Evolutionary conservation across 2,888 invertebrate species (phyloP), one percentile per base, ranked within the genome.

Genomic region (Folsomia manolachei): DNA sequence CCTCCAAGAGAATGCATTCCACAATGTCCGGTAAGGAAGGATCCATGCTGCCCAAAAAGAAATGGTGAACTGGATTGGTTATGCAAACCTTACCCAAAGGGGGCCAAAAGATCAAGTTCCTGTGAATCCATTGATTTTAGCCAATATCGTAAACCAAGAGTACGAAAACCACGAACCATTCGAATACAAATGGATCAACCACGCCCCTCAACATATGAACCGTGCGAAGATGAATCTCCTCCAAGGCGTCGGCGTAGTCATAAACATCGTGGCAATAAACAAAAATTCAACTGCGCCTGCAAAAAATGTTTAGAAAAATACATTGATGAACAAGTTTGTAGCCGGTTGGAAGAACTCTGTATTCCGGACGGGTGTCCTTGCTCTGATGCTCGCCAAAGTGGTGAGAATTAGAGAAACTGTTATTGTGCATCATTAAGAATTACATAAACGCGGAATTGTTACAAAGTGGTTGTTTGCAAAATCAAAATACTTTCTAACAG

Each of bases 321-420:
- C 21, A 64, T 64, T 27, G 64, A 64, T 18, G 27, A 27, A 21
- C 27, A 64, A 64, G 64, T 64, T 27, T 21, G 24, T 27, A 9
- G 25, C 4, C 23, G 64, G 4, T n/a, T 64, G n/a, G n/a, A 60
- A 60, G 60, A n/a, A 60, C 4, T 60, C 4, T n/a, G 60, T 7
- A 19, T 60, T n/a, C n/a, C 60, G 4, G 23, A 60, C n/a, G 9
- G 9, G 4, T 19, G 19, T 60, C 14, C 51, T 51, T 51, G 51
- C 14, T n/a, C n/a, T n/a, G n/a, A n/a, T n/a, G n/a, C n/a, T n/a
- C n/a, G n/a, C n/a, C n/a, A n/a, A n/a, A n/a, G n/a, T n/a, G n/a
- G n/a, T n/a, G n/a, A n/a, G n/a, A n/a, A n/a, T n/a, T n/a, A n/a
- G n/a, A n/a, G n/a, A n/a, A n/a, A n/a, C n/a, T n/a, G n/a, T n/a